Evolutionary conservation across 2,888 invertebrate genomes (phyloP).

Genomic region (Chaetogeoica ovagalla): DNA sequence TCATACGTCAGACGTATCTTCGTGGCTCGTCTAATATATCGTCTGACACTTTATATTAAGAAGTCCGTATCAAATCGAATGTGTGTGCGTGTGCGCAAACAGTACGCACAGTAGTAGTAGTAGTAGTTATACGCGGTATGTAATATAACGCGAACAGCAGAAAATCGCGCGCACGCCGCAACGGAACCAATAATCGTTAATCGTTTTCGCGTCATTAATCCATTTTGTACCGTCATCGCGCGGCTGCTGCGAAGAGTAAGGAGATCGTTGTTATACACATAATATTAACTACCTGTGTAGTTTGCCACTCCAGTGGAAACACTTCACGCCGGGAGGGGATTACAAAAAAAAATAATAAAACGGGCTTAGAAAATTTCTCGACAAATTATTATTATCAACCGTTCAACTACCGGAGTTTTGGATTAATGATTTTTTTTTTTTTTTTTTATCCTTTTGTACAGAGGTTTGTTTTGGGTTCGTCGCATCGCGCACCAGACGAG

Average conservation of each 20-base stretch:
- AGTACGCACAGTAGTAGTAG: too few species aligned
- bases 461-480: slow-evolving; percentile 45
- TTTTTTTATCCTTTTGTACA: too few species aligned
- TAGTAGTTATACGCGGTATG: too few species aligned
- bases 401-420: slow-evolving; percentile 51
- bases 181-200: slow-evolving; percentile 26
- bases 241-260: not conserved
- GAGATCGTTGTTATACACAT: slow-evolving; percentile 23
- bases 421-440: slow-evolving; percentile 48
- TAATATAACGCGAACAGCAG: too few species aligned
- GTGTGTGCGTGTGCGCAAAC: too few species aligned
- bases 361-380: slow-evolving; percentile 19
- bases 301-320: slow-evolving; percentile 32
- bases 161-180: too few species aligned
- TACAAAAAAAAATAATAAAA: slow-evolving; percentile 11
- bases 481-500: slow-evolving; percentile 28
- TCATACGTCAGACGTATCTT: too few species aligned
- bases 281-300: slow-evolving; percentile 16
- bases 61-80: too few species aligned
- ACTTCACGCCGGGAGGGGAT: slow-evolving; percentile 33
- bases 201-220: slow-evolving; percentile 45
- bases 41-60: too few species aligned
- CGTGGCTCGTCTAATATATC: too few species aligned
- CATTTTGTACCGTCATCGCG: slow-evolving; percentile 15
- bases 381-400: slow-evolving; percentile 52